Evolutionary conservation across 2,888 invertebrate species (phyloP), one percentile per base, ranked within the genome.

Genomic region (Hybos culiciformis): DNA sequence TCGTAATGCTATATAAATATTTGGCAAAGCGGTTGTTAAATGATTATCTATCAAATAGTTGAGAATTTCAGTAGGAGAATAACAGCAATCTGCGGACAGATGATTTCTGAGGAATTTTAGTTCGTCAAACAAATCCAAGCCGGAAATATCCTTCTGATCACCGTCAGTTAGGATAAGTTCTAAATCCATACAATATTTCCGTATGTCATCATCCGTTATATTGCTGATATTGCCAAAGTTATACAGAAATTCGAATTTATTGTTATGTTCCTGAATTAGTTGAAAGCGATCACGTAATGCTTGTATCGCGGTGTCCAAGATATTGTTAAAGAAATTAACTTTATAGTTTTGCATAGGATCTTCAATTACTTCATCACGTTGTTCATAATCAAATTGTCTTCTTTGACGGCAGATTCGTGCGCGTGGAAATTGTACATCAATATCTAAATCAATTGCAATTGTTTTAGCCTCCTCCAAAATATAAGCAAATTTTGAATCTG

Each of bases 181-280:
- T 18, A 33, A 33, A 33, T 33, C 18, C 18, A 33, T 18, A 18
- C 17, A 33, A 33, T 18, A 18, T 33, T 33, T 33, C 2, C 9
- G 18, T 33, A 18, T 18, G 33, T 33, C 33, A 33, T 18, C 33
- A 33, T 33, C 9, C 33, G 18, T 33, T 38, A 36, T 36, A 37
- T 37, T 37, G 12, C 12, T 21, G 37, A 37, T 37, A 37, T 37
- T 20, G 37, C 37, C 37, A 37, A 37, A 37, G 37, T 37, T 37
- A 21, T 21, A 37, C 21, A 37, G 7, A 21, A 37, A 37, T 37
- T 21, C 21, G 37, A 37, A 37, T 37, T 37, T 37, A 37, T 21
- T 37, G 37, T 37, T 37, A 37, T 37, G 37, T 37, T 37, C 37
- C 37, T 37, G 21, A 37, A 21, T 37, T 37, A 37, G 37, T 39